Evolutionary conservation across 2,888 invertebrate genomes (phyloP).

Genomic region (Ophonus ardosiacus): DNA sequence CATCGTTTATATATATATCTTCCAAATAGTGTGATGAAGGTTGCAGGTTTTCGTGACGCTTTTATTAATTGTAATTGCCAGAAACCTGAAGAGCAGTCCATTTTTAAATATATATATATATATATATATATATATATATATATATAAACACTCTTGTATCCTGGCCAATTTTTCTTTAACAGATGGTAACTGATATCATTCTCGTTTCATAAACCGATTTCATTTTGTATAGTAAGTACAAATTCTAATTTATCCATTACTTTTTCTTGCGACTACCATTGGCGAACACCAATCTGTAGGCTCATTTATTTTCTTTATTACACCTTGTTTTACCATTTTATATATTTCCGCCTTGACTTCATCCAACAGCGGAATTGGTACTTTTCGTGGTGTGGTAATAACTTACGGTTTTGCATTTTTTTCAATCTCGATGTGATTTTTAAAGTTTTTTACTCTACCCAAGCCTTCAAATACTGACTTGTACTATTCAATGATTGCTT

Average conservation of each 20-base stretch:
- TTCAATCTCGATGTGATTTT: slow-evolving; percentile 68
- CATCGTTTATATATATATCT: slow-evolving; percentile 67
- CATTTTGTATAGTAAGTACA: slow-evolving; percentile 68
- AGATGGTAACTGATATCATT: slow-evolving; percentile 61
- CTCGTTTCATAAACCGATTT: slow-evolving; percentile 67
- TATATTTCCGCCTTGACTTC: slow-evolving; percentile 70
- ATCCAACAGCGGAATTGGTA: slow-evolving; percentile 69
- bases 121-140: no score
- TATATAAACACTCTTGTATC: background rate
- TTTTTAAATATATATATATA: slow-evolving; percentile 66
- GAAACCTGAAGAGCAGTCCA: slow-evolving; percentile 68
- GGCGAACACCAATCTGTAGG: slow-evolving; percentile 71
- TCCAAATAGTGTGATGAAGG: no score
- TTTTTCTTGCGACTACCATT: slow-evolving; percentile 69
- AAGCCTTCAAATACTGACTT: slow-evolving; percentile 65
- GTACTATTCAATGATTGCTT: background rate
- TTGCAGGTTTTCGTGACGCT: slow-evolving; percentile 66
- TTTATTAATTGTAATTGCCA: slow-evolving; percentile 68
- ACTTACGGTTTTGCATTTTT: slow-evolving; percentile 68
- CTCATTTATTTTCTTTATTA: slow-evolving; percentile 69
- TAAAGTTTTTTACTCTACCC: slow-evolving; percentile 65
- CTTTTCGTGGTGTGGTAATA: slow-evolving; percentile 69
- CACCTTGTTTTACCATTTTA: slow-evolving; percentile 67
- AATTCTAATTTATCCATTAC: slow-evolving; percentile 65
- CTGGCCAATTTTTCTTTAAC: background rate